Conservation (phyloP, 2,888 invertebrate genomes). For the Morinoia aosen region DNA sequence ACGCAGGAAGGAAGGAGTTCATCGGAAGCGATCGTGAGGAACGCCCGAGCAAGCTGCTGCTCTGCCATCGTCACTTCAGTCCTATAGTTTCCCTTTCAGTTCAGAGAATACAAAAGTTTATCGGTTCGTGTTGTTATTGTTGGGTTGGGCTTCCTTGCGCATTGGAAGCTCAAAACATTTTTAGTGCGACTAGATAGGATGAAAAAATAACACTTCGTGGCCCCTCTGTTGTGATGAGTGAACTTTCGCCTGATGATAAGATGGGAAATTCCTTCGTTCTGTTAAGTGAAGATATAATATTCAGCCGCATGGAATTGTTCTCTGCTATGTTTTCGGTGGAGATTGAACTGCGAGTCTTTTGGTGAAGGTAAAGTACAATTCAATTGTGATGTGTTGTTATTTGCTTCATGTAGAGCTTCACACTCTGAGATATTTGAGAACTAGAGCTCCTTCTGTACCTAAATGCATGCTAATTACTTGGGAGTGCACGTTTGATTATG, state of each 20-base stretch:
- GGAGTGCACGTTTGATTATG: too few species aligned
- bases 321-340: not conserved
- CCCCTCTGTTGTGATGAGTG: not conserved
- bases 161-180: not conserved
- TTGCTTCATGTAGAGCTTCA: not conserved
- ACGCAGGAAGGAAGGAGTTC: slow-evolving; percentile 4
- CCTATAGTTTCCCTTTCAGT: not conserved
- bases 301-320: not conserved
- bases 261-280: not conserved
- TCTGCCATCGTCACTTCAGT: not conserved
- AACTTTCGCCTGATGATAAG: not conserved
- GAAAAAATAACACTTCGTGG: not conserved
- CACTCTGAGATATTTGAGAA: too few species aligned
- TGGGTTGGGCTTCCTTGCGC: not conserved
- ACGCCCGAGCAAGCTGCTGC: not conserved
- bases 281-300: not conserved
- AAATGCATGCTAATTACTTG: too few species aligned
- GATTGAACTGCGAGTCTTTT: not conserved
- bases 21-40: slow-evolving; percentile 17
- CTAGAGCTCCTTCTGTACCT: too few species aligned
- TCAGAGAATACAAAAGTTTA: not conserved
- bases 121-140: not conserved
- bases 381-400: not conserved
- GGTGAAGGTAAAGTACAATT: not conserved
- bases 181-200: not conserved